Evolutionary conservation across 2,888 invertebrate genomes (phyloP).

Genomic region (Cyaniris semiargus): DNA sequence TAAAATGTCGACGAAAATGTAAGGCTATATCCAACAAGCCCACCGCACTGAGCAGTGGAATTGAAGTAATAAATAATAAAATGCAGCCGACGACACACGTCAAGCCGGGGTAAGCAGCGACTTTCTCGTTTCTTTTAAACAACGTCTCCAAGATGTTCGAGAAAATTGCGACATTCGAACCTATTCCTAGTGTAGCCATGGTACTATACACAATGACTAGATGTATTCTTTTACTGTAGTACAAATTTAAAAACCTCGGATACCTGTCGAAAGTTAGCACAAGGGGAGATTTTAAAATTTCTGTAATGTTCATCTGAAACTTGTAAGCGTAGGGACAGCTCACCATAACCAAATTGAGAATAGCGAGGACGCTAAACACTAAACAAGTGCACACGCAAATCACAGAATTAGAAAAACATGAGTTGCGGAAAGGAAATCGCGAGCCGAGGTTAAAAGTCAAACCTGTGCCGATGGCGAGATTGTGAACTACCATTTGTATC

Average conservation of each 20-base stretch:
- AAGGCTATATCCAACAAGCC: constrained; percentile 48
- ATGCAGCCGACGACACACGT: constrained; percentile 46
- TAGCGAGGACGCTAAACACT: constrained; percentile 48
- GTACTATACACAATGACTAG: constrained; percentile 53
- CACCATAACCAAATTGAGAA: constrained; percentile 57
- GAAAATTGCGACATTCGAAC: constrained; percentile 50
- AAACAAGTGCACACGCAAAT: constrained; percentile 50
- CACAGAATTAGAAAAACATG: constrained; percentile 62
- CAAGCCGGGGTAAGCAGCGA: constrained; percentile 55
- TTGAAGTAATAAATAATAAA: constrained; percentile 52
- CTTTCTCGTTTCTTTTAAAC: constrained; percentile 44
- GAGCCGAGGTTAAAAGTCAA: constrained; percentile 56
- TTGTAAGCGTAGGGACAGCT: constrained; percentile 60
- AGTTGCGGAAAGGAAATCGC: constrained; percentile 56
- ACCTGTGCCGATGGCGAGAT: constrained; percentile 60
- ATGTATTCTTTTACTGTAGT: constrained; percentile 51
- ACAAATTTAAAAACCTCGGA: constrained; percentile 57
- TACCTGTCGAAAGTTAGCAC: constrained; percentile 58
- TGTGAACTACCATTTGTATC: constrained; percentile 51
- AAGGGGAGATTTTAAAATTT: constrained; percentile 47
- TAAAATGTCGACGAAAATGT: constrained; percentile 46
- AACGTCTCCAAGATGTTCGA: constrained; percentile 53
- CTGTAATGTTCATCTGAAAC: constrained; percentile 46
- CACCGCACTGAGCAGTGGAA: constrained; percentile 54
- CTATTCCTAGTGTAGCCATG: constrained; percentile 50